Percentiles rank a stretch among this genome's conserved stretches.
Evolutionary conservation across 1,140 invertebrate genomes (phyloP).

Genomic region (Drosophila nasuta): DNA sequence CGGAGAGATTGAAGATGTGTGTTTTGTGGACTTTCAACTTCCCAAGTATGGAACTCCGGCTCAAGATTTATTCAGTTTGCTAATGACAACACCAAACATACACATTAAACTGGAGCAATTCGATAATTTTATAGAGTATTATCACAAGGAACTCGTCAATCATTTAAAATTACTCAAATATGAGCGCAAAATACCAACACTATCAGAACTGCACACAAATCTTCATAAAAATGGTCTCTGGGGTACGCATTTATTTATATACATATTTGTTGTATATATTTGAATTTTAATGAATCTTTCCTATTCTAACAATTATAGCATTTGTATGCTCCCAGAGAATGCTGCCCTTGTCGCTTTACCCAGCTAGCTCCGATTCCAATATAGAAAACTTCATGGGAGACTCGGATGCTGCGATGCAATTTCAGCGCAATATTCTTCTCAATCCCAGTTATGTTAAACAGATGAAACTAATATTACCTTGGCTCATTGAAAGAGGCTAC

Average conservation of each 20-base stretch:
- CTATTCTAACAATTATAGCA: constrained; percentile 43
- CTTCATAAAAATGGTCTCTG: constrained; percentile 63
- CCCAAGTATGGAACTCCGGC: constrained; percentile 78
- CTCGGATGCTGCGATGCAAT: constrained; percentile 57
- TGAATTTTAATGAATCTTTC: constrained; percentile 5
- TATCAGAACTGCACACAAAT: constrained; percentile 61
- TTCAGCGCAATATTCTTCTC: constrained; percentile 65
- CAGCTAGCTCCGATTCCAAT: constrained; percentile 57
- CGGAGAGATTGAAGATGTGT: constrained; percentile 59
- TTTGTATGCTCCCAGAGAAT: constrained; percentile 69
- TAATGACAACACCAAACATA: constrained; percentile 61
- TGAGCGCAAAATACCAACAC: constrained; percentile 50
- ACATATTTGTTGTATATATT: neutral
- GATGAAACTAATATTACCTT: constrained; percentile 70
- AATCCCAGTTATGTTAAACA: constrained; percentile 68
- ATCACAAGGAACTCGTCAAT: constrained; percentile 62
- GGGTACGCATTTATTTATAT: constrained; percentile 49
- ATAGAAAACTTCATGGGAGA: constrained; percentile 68
- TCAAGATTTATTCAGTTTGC: constrained; percentile 79
- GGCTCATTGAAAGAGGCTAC: constrained; percentile 63
- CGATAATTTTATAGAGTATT: constrained; percentile 75
- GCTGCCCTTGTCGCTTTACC: constrained; percentile 61
- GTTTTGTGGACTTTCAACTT: constrained; percentile 85
- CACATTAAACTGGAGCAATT: constrained; percentile 69
- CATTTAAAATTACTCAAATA: constrained; percentile 65